Percentiles rank a stretch among this genome's conserved stretches.
phyloP scores from a whole-genome alignment of 2,113 vertebrate species.

The Arothron firmamentum region DNA sequence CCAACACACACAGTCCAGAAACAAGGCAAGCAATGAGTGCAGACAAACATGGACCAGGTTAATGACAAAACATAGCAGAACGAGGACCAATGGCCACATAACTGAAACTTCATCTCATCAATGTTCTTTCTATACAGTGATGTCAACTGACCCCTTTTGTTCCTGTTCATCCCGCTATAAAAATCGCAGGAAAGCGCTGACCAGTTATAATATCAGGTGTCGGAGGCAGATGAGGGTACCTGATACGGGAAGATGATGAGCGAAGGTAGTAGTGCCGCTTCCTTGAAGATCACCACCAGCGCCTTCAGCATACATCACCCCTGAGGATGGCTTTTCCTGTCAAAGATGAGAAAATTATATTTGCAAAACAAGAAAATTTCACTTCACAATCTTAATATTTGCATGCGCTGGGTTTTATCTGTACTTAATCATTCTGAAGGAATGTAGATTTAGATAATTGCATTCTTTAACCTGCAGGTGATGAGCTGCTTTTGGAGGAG shows the following conservation, averaged over 20 bases:
- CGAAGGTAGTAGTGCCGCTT: constrained; percentile 3
- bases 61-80: no score
- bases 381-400: no score
- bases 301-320: constrained; percentile 32
- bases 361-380: background rate
- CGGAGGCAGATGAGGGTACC: constrained; percentile 34
- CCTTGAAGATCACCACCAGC: constrained; percentile 19
- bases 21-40: background rate
- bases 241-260: constrained; percentile 22
- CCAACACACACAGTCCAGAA: constrained; percentile 12
- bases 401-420: no score
- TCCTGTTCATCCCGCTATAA: background rate
- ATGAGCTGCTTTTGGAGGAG: constrained; percentile 47
- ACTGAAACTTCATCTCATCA: no score
- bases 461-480: constrained; percentile 76
- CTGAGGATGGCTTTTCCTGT: constrained; percentile 44
- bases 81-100: no score
- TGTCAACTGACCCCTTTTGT: constrained; percentile 35
- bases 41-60: no score
- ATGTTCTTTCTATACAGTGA: background rate
- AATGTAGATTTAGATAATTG: background rate
- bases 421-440: no score
- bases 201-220: constrained; percentile 41
- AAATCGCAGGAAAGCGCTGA: constrained; percentile 1
- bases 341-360: background rate